Conservation (phyloP, 2,113 vertebrate genomes). For the Eulemur rufifrons region DNA sequence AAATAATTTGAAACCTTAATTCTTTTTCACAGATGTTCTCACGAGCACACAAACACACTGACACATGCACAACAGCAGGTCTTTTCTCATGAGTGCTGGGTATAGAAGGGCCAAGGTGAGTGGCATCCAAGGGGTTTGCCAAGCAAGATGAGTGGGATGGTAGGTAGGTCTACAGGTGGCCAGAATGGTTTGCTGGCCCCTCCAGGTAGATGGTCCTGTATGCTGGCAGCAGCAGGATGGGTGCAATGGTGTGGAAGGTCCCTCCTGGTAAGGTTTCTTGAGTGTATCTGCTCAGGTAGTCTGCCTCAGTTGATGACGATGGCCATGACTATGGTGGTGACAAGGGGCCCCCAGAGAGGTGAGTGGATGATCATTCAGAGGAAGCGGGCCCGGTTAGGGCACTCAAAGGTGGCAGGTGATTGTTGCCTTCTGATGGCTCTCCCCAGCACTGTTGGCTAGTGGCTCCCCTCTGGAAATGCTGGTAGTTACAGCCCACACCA, state of each 20-base stretch:
- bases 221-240: background rate
- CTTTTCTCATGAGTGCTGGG: background rate
- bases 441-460: background rate
- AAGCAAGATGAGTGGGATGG: background rate
- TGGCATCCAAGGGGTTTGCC: background rate
- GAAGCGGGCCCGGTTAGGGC: background rate
- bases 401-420: background rate
- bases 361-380: background rate
- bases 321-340: background rate
- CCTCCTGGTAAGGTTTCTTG: background rate
- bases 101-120: background rate
- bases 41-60: too few relatives aligned
- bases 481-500: background rate
- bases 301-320: background rate
- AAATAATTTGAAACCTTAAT: slow-evolving; percentile 20
- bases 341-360: background rate
- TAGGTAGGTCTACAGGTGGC: background rate
- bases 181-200: background rate
- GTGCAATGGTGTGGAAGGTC: background rate
- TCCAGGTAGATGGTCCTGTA: background rate
- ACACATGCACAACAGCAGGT: background rate
- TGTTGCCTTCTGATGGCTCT: background rate
- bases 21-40: background rate
- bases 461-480: background rate
- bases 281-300: background rate